Evolutionary conservation across 2,888 invertebrate genomes (phyloP).

Genomic region (Syrphus vitripennis): DNA sequence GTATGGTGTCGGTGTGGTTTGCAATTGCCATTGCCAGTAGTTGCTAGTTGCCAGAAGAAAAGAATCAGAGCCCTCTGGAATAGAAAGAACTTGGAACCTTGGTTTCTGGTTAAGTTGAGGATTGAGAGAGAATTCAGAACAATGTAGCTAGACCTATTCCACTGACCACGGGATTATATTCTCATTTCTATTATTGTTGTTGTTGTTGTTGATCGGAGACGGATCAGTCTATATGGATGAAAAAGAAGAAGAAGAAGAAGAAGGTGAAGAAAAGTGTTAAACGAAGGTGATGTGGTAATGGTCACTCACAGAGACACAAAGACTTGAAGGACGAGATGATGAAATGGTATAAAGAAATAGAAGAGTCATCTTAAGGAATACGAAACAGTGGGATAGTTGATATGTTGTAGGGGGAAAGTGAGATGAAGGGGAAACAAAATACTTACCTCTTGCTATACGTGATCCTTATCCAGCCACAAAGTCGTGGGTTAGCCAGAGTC

Average conservation of each 20-base stretch:
- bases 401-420: neutral
- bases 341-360: conserved; percentile 22
- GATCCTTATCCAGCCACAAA: conserved; percentile 70
- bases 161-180: conserved; percentile 61
- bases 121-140: neutral
- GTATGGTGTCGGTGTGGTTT: conserved; percentile 19
- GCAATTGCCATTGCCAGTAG: neutral
- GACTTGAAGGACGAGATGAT: conserved; percentile 55
- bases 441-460: conserved; percentile 1
- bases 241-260: neutral
- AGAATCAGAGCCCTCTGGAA: conserved; percentile 8
- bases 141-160: conserved; percentile 11
- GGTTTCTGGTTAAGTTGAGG: conserved; percentile 26
- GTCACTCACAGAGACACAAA: conserved; percentile 32
- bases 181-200: conserved; percentile 49
- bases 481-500: conserved; percentile 57
- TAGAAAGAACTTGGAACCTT: conserved; percentile 38
- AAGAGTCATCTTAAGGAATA: conserved; percentile 3
- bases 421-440: neutral
- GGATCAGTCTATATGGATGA: conserved; percentile 8
- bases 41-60: neutral
- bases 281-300: conserved; percentile 63
- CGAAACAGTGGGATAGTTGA: neutral
- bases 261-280: conserved; percentile 61
- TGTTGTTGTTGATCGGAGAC: neutral